Evolutionary conservation across 2,888 invertebrate genomes (phyloP), one percentile per base, ranked within the genome.

Genomic region (Caenorhabditis sinica): DNA sequence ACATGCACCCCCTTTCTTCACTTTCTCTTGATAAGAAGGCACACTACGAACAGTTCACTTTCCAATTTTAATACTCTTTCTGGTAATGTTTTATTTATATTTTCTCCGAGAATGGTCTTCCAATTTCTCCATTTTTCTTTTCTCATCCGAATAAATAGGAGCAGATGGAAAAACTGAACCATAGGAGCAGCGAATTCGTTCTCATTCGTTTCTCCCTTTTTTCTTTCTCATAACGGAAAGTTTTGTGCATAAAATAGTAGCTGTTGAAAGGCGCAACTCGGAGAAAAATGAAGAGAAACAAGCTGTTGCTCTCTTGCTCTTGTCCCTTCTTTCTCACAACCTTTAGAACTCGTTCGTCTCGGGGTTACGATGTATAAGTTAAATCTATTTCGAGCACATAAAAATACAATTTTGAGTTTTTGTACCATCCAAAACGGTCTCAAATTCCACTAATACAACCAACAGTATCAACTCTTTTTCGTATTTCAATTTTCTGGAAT

Each of bases 181-280:
- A n/a, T 40, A 61, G 69, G 30, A 68, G 36, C 68, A 40, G 33
- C 43, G 49, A 72, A 72, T 72, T 60, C 58, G 58, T 45, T 72
- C 56, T 20, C 60, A 45, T 69, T 77, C 60, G 53, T 71, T 71
- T 69, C 36, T 36, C 65, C 33, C 30, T 15, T 51, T 28, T 60
- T 58, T 49, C 40, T 49, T 72, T 60, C 58, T 69, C 77, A 60
- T 63, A 69, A 60, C 69, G 40, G 11, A 30, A 71, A 72, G 69
- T 79, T 79, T 79, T 79, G 79, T 79, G 79, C 79, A 79, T 79
- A 72, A 65, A 63, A 71, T 36, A 79, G 53, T 63, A 79, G 79
- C 45, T 58, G 53, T 65, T 65, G 79, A 71, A 79, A 71, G 51
- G 60, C 63, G 49, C 63, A 63, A 74, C 60, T 74, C 53, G 43